These are phyloP conservation scores for Melanotaenia parkinsoni DNA, from an alignment of 2,797 vertebrate genomes.

Conservation along the genomic window DNA sequence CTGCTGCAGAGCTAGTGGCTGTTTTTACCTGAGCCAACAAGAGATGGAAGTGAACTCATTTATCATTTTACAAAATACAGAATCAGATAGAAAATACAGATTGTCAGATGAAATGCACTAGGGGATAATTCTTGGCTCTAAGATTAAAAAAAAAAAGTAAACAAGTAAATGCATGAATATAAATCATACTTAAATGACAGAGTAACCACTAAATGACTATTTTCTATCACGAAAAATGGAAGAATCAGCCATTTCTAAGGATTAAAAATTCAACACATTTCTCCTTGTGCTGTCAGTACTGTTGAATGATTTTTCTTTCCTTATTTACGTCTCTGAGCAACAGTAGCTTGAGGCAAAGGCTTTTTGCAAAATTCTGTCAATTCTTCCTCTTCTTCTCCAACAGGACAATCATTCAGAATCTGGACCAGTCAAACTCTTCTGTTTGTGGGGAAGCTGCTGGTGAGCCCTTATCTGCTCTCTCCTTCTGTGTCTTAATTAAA, in stretches of 20 bases:
- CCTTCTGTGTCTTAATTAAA: slow-evolving; percentile 63
- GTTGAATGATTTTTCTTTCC: slow-evolving; percentile 32
- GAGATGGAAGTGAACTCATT: background rate
- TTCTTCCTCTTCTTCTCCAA: slow-evolving; percentile 44
- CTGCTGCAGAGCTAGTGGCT: slow-evolving; percentile 12
- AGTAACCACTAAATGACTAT: background rate
- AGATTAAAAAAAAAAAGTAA: slow-evolving; percentile 11
- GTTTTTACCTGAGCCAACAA: background rate
- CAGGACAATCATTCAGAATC: slow-evolving; percentile 82
- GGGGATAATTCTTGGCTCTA: background rate
- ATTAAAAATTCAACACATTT: background rate
- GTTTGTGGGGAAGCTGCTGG: slow-evolving; percentile 82
- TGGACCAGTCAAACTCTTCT: slow-evolving; percentile 83
- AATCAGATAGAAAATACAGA: background rate
- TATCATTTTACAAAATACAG: background rate
- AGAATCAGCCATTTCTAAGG: slow-evolving; percentile 21
- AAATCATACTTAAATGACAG: background rate
- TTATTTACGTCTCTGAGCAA: slow-evolving; percentile 40
- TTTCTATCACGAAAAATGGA: slow-evolving; percentile 19
- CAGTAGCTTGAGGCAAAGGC: slow-evolving; percentile 16
- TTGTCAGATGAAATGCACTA: background rate
- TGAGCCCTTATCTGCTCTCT: slow-evolving; percentile 70
- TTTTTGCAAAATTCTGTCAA: slow-evolving; percentile 31
- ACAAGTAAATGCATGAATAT: too few relatives aligned
- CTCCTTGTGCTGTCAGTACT: background rate